Base-by-base conservation (phyloP, 2,797 vertebrate species). In the Ptychadena robeensis region DNA sequence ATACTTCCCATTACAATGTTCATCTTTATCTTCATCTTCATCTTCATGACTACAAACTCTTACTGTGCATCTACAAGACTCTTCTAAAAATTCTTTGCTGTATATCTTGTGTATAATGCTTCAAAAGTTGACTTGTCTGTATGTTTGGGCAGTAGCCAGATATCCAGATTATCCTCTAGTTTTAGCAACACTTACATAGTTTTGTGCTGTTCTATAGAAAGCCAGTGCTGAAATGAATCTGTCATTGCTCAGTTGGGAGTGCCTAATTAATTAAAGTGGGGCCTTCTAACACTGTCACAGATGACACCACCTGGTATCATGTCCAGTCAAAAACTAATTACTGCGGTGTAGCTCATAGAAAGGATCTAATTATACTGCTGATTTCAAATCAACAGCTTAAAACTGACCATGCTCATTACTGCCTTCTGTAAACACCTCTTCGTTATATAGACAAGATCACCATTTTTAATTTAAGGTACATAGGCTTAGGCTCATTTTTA, bases 231-330 rank as follows among this genome's bases (percentile, higher is more conserved):
- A 9, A 44, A 70, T 63, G 31, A 82, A 70, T 70, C 65, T 76
- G 65, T 76, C 73, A 70, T 22, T 38, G 30, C 31, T 81, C 70
- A 65, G 30, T 66, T 53, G 28, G 27, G 35, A 35, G 18, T 76
- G 22, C 9, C 65, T 82, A 82, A 82, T 77, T 82, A 82, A 77
- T 70, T 35, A 76, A 70, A 70, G 48, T 22, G 15, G n/a, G 22
- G 22, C 38, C 37, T 64, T 80, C 30, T 80, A 69, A 72, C 68
- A 80, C 30, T 44, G 28, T 37, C 32, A 72, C 34, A 44, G 28
- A 71, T 72, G 48, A 32, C 79, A 81, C 79, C 70, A 73, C 68
- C 57, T 72, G 79, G 57, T 34, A 81, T 18, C 57, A 63, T 63
- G 34, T 48, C 59, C 70, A 48, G 35, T 81, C 27, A 34, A 38